phyloP scores from a whole-genome alignment of 2,113 vertebrate species.

The Rallus limicola region DNA sequence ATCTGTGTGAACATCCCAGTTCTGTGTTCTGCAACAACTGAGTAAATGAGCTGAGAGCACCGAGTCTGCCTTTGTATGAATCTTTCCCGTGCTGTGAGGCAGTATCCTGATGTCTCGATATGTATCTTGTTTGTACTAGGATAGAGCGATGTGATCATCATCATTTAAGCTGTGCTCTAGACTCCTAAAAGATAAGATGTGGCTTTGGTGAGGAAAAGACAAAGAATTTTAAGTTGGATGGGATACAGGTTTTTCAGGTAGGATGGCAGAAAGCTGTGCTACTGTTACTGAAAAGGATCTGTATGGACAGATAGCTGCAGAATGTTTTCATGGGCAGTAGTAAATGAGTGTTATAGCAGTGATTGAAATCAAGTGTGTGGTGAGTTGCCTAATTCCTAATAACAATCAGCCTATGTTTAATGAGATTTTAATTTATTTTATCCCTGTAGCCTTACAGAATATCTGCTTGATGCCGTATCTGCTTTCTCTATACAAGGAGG shows the following conservation, averaged over 20 bases:
- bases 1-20: neutral
- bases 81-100: neutral
- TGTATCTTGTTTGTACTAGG: neutral
- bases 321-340: neutral
- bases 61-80: neutral
- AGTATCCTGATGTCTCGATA: neutral
- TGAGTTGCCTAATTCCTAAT: neutral
- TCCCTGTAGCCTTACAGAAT: neutral
- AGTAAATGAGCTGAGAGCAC: neutral
- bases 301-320: neutral
- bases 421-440: too few relatives aligned
- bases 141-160: neutral
- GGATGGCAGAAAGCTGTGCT: neutral
- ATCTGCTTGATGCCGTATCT: rapidly evolving
- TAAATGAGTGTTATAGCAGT: neutral
- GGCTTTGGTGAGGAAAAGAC: neutral
- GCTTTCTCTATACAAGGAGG: neutral
- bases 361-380: neutral
- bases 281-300: neutral
- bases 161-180: neutral
- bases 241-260: neutral
- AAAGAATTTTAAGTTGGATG: neutral
- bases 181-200: neutral
- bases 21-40: neutral
- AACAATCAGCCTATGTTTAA: neutral